Evolutionary conservation across 2,113 vertebrate species (phyloP).

Genomic region (Scomber scombrus): DNA sequence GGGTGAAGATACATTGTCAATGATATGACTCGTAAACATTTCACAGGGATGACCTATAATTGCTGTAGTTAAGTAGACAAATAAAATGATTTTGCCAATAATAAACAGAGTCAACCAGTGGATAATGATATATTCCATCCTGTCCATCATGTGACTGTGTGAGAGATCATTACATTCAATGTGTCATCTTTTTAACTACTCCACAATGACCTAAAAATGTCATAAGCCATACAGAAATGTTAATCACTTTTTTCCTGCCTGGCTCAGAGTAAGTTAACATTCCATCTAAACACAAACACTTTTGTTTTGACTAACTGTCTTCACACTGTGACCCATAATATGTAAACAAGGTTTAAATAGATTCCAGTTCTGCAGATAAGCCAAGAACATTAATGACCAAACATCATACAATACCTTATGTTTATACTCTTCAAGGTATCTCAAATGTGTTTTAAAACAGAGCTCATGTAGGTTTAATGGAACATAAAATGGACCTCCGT

Average conservation of each 20-base stretch:
- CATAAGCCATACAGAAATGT: not conserved
- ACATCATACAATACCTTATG: not conserved
- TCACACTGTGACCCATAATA: slow-evolving; percentile 42
- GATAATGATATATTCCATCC: not conserved
- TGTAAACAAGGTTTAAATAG: slow-evolving; percentile 22
- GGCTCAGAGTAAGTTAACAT: slow-evolving; percentile 12
- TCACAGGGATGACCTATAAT: too few species aligned
- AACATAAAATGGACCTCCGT: not conserved
- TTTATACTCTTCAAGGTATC: not conserved
- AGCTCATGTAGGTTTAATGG: too few species aligned
- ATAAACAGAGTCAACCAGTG: not conserved
- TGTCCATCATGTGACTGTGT: slow-evolving; percentile 1
- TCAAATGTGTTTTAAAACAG: not conserved
- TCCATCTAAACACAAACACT: slow-evolving; percentile 41
- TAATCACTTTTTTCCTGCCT: not conserved
- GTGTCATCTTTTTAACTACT: not conserved
- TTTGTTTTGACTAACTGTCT: slow-evolving; percentile 37
- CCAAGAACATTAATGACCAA: slow-evolving; percentile 38
- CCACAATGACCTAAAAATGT: not conserved
- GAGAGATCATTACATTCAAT: not conserved
- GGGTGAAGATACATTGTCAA: too few species aligned
- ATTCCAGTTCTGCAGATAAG: slow-evolving; percentile 15
- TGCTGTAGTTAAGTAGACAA: too few species aligned
- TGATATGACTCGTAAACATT: too few species aligned
- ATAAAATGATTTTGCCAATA: not conserved